These are phyloP conservation scores for Danio jaintianensis DNA, from an alignment of 2,797 vertebrate species.

Conservation along the genomic window DNA sequence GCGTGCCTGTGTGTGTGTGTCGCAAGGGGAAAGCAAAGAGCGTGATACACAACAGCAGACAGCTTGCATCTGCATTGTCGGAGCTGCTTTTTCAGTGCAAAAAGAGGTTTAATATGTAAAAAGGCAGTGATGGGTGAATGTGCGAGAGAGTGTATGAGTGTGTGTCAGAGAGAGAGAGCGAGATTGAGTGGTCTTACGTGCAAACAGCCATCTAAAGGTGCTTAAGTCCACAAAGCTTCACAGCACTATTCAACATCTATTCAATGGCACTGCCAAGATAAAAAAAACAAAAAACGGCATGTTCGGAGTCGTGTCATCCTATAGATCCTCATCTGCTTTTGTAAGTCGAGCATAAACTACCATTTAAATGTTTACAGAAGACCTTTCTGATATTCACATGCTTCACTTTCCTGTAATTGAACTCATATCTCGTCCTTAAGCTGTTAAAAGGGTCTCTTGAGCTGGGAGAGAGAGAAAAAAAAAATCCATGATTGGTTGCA, in stretches of 20 bases:
- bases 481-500: slow-evolving; percentile 5
- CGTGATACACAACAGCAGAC: slow-evolving; percentile 46
- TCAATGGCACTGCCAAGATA: slow-evolving; percentile 47
- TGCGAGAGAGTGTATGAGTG: background rate
- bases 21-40: slow-evolving; percentile 12
- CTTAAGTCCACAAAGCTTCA: slow-evolving; percentile 52
- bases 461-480: background rate
- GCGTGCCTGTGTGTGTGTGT: slow-evolving; percentile 16
- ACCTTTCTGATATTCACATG: slow-evolving; percentile 32
- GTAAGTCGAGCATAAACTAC: slow-evolving; percentile 26
- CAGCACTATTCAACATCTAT: slow-evolving; percentile 40
- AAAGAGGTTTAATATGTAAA: slow-evolving; percentile 54
- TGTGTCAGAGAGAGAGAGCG: slow-evolving; percentile 18
- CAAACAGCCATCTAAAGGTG: slow-evolving; percentile 43
- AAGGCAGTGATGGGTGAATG: slow-evolving; percentile 35
- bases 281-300: slow-evolving; percentile 25
- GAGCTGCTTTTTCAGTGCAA: slow-evolving; percentile 38
- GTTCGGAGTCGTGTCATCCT: slow-evolving; percentile 32
- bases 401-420: slow-evolving; percentile 6
- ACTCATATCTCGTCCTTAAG: slow-evolving; percentile 1
- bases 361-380: slow-evolving; percentile 35
- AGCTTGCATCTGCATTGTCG: slow-evolving; percentile 49
- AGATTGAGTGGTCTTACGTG: slow-evolving; percentile 45
- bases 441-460: background rate
- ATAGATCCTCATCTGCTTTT: slow-evolving; percentile 41